Evolutionary conservation across 2,113 vertebrate species (phyloP).

Genomic region (Tympanuchus pallidicinctus): DNA sequence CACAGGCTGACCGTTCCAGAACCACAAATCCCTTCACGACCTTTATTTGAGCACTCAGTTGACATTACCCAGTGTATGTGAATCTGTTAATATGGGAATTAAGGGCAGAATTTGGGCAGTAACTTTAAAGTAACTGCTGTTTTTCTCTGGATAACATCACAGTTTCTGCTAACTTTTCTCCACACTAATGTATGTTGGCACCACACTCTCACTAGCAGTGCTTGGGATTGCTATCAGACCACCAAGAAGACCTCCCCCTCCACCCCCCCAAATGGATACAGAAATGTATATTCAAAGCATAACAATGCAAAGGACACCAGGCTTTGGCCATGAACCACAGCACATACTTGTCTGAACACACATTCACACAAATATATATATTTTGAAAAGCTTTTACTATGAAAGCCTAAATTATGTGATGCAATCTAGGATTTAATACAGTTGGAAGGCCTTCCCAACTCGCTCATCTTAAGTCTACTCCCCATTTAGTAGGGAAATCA

Average conservation of each 20-base stretch:
- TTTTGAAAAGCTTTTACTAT: not conserved
- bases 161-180: not conserved
- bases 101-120: conserved; percentile 18
- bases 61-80: not conserved
- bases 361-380: not conserved
- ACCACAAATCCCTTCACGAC: not conserved
- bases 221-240: not conserved
- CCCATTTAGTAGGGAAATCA: not conserved
- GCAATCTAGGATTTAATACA: not conserved
- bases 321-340: not conserved
- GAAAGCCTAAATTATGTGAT: not conserved
- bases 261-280: rapidly evolving
- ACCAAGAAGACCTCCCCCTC: not conserved
- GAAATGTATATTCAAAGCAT: not conserved
- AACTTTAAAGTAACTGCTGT: not conserved
- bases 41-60: conserved; percentile 39
- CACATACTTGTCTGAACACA: not conserved
- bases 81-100: conserved; percentile 31
- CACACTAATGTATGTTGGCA: not conserved
- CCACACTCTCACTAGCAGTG: not conserved
- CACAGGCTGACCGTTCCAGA: not conserved
- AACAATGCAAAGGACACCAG: not conserved
- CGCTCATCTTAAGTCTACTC: not conserved
- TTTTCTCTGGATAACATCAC: not conserved
- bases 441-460: not conserved